These are phyloP conservation scores for Sinocyclocheilus maitianheensis DNA, from an alignment of 2,113 vertebrate genomes.

Conservation along the genomic window DNA sequence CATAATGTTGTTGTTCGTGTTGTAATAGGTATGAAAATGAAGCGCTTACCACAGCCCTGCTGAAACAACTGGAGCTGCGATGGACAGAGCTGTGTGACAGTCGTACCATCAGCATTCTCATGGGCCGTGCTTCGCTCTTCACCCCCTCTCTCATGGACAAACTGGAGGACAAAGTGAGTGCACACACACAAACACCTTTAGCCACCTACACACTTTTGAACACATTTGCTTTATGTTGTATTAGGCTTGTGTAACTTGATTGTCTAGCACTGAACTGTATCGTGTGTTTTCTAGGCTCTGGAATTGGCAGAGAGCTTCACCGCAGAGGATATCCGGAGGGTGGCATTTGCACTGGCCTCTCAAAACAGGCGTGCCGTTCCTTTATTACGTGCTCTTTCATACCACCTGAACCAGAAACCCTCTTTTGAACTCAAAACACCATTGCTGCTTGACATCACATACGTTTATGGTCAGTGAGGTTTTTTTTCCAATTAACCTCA, in stretches of 20 bases:
- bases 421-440: slow-evolving; percentile 68
- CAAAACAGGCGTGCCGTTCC: slow-evolving; percentile 81
- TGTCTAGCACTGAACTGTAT: background rate
- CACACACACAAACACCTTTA: background rate
- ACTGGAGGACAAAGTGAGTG: slow-evolving; percentile 90
- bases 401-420: slow-evolving; percentile 85
- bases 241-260: background rate
- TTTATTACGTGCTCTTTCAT: slow-evolving; percentile 85
- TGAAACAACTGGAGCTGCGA: slow-evolving; percentile 88
- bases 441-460: slow-evolving; percentile 82
- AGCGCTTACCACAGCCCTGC: slow-evolving; percentile 69
- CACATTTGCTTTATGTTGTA: background rate
- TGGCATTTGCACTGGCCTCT: slow-evolving; percentile 74
- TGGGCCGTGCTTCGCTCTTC: slow-evolving; percentile 71
- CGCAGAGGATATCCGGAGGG: slow-evolving; percentile 78
- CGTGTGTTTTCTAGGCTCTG: slow-evolving; percentile 76
- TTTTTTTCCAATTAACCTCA: no score
- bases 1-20: background rate
- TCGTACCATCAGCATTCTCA: slow-evolving; percentile 69
- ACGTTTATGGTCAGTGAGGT: slow-evolving; percentile 79
- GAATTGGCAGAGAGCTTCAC: slow-evolving; percentile 83
- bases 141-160: slow-evolving; percentile 78
- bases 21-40: slow-evolving; percentile 44
- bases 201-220: background rate
- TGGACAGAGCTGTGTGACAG: slow-evolving; percentile 86